These are phyloP conservation scores for Circaetus gallicus DNA, from an alignment of 2,113 vertebrate species.

Conservation along the genomic window DNA sequence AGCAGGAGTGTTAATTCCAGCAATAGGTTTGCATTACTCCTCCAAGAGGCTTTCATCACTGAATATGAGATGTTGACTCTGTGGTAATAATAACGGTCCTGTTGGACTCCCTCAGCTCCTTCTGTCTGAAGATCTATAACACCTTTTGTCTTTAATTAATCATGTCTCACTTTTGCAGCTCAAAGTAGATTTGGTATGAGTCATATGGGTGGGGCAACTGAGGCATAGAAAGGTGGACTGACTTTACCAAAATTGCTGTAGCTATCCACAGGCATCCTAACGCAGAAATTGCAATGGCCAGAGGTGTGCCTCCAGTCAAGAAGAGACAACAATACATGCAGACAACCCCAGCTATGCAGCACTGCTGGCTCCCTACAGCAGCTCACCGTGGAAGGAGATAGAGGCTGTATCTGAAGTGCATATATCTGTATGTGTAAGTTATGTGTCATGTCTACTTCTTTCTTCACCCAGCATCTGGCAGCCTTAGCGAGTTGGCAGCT, in stretches of 20 bases:
- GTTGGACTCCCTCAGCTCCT: background rate
- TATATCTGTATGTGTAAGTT: background rate
- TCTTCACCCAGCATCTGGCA: background rate
- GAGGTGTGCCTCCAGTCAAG: background rate
- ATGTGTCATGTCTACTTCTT: background rate
- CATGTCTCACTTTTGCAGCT: background rate
- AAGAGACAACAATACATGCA: background rate
- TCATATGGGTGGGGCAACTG: background rate
- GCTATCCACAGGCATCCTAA: background rate
- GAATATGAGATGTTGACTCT: background rate
- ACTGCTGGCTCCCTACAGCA: background rate
- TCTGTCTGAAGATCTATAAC: background rate
- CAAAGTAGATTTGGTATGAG: background rate
- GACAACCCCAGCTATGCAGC: background rate
- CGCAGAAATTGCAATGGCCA: background rate
- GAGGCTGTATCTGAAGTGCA: background rate
- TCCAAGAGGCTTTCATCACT: conserved; percentile 28
- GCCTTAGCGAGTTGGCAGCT: background rate
- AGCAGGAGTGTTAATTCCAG: conserved; percentile 54
- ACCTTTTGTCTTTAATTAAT: background rate
- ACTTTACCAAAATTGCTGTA: background rate
- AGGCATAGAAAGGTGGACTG: background rate
- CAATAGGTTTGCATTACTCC: conserved; percentile 36
- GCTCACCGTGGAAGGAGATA: background rate
- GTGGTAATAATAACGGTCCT: background rate